phyloP scores from a whole-genome alignment of 2,888 invertebrate species.

The Proisotoma minuta region DNA sequence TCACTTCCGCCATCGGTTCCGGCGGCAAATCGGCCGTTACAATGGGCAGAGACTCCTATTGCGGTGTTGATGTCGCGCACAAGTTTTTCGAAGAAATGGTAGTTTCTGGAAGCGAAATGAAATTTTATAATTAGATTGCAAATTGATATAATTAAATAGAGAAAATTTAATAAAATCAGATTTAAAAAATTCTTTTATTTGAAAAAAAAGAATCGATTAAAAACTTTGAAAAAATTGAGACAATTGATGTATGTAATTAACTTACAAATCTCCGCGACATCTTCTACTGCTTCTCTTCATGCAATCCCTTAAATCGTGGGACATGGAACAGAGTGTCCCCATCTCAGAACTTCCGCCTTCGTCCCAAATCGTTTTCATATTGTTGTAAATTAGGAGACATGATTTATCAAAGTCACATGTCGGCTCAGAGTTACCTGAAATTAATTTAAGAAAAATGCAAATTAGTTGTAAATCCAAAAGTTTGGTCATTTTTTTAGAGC shows the following conservation, averaged over 20 bases:
- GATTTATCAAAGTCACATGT: slow-evolving; percentile 43
- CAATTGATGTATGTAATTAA: background rate
- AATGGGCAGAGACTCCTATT: slow-evolving; percentile 36
- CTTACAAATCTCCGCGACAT: slow-evolving; percentile 47
- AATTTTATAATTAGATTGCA: too few relatives aligned
- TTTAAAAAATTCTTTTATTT: too few relatives aligned
- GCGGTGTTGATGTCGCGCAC: slow-evolving; percentile 37
- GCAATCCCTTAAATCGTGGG: slow-evolving; percentile 44
- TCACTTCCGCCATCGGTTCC: slow-evolving; percentile 15
- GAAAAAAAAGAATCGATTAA: too few relatives aligned
- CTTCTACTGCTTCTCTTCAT: slow-evolving; percentile 40
- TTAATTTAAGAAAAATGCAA: too few relatives aligned
- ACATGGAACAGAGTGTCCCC: slow-evolving; percentile 36
- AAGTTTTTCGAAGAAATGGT: slow-evolving; percentile 45
- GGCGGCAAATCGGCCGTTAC: slow-evolving; percentile 27
- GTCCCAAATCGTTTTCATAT: slow-evolving; percentile 34
- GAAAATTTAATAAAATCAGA: background rate
- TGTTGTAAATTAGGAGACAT: slow-evolving; percentile 44
- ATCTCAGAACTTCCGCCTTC: slow-evolving; percentile 35
- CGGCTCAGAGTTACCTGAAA: slow-evolving; percentile 31
- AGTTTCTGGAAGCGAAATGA: slow-evolving; percentile 35
- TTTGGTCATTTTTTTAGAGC: too few relatives aligned
- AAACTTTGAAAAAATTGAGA: background rate
- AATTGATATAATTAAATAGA: too few relatives aligned
- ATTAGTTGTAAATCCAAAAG: too few relatives aligned